Evolutionary conservation across 2,888 invertebrate genomes (phyloP), one percentile per base, ranked within the genome.

Genomic region (Kryphioiulus occultus): DNA sequence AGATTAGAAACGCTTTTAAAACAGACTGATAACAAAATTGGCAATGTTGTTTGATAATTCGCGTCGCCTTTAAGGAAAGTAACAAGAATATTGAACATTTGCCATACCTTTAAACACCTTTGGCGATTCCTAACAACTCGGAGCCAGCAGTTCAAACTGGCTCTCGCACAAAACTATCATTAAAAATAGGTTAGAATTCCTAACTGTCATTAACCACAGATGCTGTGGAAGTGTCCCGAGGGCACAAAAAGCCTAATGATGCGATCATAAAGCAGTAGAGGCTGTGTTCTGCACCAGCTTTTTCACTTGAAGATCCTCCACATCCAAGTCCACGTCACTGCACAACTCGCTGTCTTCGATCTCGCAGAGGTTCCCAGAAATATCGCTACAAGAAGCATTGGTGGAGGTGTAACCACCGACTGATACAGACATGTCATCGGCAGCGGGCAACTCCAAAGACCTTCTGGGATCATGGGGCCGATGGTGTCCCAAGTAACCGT

Each of bases 361-460:
- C 93, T 98, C 98, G 93, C 98, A 98, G 89, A 98, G 94, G 92
- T 95, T 95, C 87, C 96, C 95, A 87, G 97, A 97, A 90, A 97
- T 93, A 92, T 97, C 96, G 92, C 97, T 97, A 92, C 95, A 95
- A 90, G 97, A 97, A 19, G 93, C 94, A 85, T 93, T 93, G 89
- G 94, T 95, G 89, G 91, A 91, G 1, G 91, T 91, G 88, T 91
- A 91, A 19, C 95, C 91, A 12, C 91, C 96, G 90, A 95, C 93
- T 10, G 91, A 92, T 90, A 96, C 93, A 85, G 96, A 96, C 89
- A 95, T 93, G 92, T 95, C 96, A 91, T 95, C 95, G 35, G 35
- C 15, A 15, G 42, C 42, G n/a, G 85, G 39, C 59, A 88, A 87
- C 26, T 86, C 88, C 86, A 88, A 32, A 10, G 88, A 88, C 86